Evolutionary conservation across 2,113 vertebrate species (phyloP).

Genomic region (Pantherophis guttatus): DNA sequence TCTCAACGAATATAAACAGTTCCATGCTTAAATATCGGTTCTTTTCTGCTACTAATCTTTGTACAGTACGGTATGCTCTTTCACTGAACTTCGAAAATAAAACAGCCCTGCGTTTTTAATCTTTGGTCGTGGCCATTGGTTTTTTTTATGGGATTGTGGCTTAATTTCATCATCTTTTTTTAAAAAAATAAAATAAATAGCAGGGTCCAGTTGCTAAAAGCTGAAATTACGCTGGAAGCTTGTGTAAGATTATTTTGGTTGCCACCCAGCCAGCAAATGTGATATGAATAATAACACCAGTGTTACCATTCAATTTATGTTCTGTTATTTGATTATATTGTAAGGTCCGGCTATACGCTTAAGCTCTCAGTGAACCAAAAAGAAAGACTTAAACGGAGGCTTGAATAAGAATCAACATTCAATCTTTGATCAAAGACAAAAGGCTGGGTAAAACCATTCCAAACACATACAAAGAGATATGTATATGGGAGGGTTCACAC

Average conservation of each 20-base stretch:
- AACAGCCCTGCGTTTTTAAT: slow-evolving; percentile 33
- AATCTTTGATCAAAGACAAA: no score
- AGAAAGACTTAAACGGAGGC: no score
- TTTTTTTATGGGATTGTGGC: background rate
- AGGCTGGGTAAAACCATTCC: no score
- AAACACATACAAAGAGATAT: no score
- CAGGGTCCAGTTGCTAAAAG: background rate
- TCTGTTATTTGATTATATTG: background rate
- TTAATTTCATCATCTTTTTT: background rate
- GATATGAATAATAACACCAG: background rate
- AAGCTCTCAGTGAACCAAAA: no score
- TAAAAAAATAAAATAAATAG: no score
- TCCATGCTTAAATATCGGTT: slow-evolving; percentile 44
- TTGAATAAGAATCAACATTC: no score
- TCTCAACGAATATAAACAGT: slow-evolving; percentile 18
- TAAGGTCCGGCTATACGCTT: no score
- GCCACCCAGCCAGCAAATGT: background rate
- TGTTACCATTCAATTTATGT: background rate
- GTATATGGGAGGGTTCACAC: no score
- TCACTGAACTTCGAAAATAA: slow-evolving; percentile 60
- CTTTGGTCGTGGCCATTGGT: background rate
- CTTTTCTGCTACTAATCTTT: slow-evolving; percentile 55
- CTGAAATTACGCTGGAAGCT: background rate
- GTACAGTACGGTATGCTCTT: slow-evolving; percentile 57
- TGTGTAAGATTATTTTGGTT: background rate